These are phyloP conservation scores for Lacanobia wlatinum DNA, from an alignment of 2,888 invertebrate species.

Conservation along the genomic window DNA sequence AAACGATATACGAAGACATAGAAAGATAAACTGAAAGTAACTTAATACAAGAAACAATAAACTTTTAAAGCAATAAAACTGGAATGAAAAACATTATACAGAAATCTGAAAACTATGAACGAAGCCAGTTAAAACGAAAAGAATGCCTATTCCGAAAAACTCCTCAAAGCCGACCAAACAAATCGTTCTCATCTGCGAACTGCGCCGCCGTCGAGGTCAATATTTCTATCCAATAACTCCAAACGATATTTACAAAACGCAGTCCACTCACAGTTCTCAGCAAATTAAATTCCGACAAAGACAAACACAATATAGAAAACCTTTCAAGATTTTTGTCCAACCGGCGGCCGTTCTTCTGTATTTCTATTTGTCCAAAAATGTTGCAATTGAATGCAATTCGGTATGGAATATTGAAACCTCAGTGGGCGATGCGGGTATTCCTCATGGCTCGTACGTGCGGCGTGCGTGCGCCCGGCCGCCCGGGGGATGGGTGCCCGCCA, in stretches of 20 bases:
- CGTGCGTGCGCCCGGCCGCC: slow-evolving; percentile 60
- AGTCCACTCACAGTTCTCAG: slow-evolving; percentile 27
- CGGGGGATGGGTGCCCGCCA: slow-evolving; percentile 67
- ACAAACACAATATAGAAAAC: slow-evolving; percentile 67
- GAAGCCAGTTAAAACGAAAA: background rate
- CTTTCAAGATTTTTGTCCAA: slow-evolving; percentile 77
- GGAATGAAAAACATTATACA: background rate
- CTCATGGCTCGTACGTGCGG: slow-evolving; percentile 77
- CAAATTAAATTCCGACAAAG: slow-evolving; percentile 59
- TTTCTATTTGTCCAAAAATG: slow-evolving; percentile 83
- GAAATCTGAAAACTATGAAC: background rate
- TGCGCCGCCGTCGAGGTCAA: slow-evolving; percentile 10
- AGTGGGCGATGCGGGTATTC: slow-evolving; percentile 82
- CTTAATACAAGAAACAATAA: background rate
- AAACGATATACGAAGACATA: background rate
- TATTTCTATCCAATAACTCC: slow-evolving; percentile 37
- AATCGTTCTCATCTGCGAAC: slow-evolving; percentile 8
- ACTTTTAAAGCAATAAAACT: background rate
- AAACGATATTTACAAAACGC: slow-evolving; percentile 48
- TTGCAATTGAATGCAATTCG: slow-evolving; percentile 87
- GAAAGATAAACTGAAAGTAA: background rate
- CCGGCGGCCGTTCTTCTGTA: slow-evolving; percentile 66
- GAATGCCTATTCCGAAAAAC: background rate
- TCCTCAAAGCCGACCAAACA: slow-evolving; percentile 20
- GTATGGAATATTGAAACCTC: slow-evolving; percentile 89